A percentile compares a stretch with the other conserved stretches of the same genome.
Evolutionary conservation across 2,888 invertebrate genomes (phyloP).

Genomic region (Eulithis testata): DNA sequence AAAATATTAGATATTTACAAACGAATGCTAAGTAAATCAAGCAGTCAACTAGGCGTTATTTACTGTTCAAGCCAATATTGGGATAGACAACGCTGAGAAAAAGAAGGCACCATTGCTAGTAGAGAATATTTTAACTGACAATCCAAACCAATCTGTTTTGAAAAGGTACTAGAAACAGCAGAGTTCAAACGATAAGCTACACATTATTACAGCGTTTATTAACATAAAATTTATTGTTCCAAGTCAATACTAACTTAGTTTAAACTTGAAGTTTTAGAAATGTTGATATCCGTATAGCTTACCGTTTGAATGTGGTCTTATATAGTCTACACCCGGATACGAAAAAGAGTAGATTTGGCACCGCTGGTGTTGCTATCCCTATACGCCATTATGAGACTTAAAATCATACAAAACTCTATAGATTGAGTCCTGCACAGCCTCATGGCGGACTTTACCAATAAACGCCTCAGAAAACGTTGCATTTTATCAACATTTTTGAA

Average conservation of each 20-base stretch:
- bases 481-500: conserved; percentile 81
- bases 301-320: no score
- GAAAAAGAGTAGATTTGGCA: neutral
- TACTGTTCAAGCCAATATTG: conserved; percentile 54
- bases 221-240: no score
- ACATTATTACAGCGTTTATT: neutral
- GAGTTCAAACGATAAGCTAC: neutral
- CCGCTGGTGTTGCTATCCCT: conserved; percentile 46
- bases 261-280: no score
- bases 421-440: conserved; percentile 60
- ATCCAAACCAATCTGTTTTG: neutral
- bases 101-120: conserved; percentile 11
- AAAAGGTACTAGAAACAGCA: neutral
- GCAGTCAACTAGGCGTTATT: conserved; percentile 66
- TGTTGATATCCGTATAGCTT: no score
- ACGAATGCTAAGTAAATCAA: conserved; percentile 45
- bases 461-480: conserved; percentile 84
- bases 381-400: conserved; percentile 26
- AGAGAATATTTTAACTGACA: neutral
- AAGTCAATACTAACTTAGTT: no score
- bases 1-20: conserved; percentile 29
- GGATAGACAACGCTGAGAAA: conserved; percentile 29
- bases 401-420: conserved; percentile 55
- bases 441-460: conserved; percentile 62
- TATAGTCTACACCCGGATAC: no score